A percentile compares a stretch with the other conserved stretches of the same genome.
These are phyloP conservation scores for Spisula solida DNA, from an alignment of 2,888 invertebrate species.

Conservation along the genomic window DNA sequence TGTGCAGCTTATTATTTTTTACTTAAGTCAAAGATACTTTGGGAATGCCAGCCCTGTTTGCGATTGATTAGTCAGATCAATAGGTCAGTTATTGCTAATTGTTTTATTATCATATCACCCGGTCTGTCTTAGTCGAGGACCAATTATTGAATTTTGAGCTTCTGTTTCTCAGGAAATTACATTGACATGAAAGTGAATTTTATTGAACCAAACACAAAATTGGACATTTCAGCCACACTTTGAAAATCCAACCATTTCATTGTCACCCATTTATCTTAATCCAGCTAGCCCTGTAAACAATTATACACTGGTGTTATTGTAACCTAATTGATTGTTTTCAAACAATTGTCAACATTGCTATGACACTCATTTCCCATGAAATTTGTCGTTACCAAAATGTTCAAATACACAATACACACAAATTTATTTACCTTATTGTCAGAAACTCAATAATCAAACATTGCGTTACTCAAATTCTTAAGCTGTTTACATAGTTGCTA, in stretches of 20 bases:
- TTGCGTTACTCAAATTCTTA: constrained; percentile 57
- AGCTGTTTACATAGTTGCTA: constrained; percentile 57
- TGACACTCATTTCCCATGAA: constrained; percentile 36
- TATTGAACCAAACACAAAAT: neutral
- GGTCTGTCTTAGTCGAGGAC: neutral
- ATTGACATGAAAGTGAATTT: neutral
- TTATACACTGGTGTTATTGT: neutral
- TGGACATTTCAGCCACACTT: neutral
- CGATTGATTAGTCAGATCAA: neutral
- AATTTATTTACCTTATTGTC: constrained; percentile 37
- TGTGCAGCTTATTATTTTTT: too few species aligned
- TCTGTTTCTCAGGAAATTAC: neutral
- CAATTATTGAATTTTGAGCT: neutral
- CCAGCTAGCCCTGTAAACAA: constrained; percentile 5
- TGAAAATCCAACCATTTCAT: neutral
- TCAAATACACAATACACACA: constrained; percentile 31
- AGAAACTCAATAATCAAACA: constrained; percentile 44
- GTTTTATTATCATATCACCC: neutral
- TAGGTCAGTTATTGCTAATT: neutral
- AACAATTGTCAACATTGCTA: constrained; percentile 39
- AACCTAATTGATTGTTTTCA: constrained; percentile 31
- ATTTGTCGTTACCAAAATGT: neutral
- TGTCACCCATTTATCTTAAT: neutral
- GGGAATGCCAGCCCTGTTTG: too few species aligned
- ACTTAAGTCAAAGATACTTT: too few species aligned